Conservation (phyloP, 2,888 invertebrate species). For the Philonicus albiceps region DNA sequence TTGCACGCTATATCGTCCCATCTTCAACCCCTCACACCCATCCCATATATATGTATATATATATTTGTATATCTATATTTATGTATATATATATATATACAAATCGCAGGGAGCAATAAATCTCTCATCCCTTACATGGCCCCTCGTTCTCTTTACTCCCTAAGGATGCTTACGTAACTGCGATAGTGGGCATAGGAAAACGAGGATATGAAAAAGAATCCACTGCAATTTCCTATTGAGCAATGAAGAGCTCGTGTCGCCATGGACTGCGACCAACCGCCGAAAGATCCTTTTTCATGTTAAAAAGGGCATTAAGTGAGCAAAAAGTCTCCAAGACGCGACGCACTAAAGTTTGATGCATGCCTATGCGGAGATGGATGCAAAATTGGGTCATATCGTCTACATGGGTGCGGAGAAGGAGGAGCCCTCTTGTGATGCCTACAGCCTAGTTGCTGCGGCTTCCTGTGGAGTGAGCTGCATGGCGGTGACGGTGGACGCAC, state of each 20-base stretch:
- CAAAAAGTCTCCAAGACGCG: conserved; percentile 34
- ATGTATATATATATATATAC: background rate
- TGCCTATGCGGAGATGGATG: conserved; percentile 24
- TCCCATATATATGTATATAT: background rate
- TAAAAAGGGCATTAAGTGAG: background rate
- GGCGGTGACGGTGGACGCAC: background rate
- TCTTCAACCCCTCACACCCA: background rate
- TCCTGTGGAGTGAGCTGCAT: background rate
- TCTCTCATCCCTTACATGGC: conserved; percentile 12
- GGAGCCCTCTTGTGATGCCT: background rate
- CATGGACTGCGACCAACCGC: conserved; percentile 11
- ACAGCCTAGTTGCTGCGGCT: background rate
- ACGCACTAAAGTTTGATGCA: conserved; percentile 33
- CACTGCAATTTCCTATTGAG: conserved; percentile 34
- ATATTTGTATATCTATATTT: too few relatives aligned
- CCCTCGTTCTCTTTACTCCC: background rate
- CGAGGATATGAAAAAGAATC: conserved; percentile 18
- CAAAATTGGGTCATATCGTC: conserved; percentile 21
- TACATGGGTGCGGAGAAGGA: background rate
- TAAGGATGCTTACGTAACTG: conserved; percentile 12
- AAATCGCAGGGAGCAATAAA: conserved; percentile 22
- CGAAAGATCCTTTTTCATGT: background rate
- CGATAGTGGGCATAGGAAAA: background rate
- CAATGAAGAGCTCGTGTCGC: conserved; percentile 20
- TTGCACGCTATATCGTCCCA: background rate